A percentile compares a stretch with the other conserved stretches of the same genome.
phyloP scores from a whole-genome alignment of 2,888 invertebrate species.

The Ypsolopha scabrella region DNA sequence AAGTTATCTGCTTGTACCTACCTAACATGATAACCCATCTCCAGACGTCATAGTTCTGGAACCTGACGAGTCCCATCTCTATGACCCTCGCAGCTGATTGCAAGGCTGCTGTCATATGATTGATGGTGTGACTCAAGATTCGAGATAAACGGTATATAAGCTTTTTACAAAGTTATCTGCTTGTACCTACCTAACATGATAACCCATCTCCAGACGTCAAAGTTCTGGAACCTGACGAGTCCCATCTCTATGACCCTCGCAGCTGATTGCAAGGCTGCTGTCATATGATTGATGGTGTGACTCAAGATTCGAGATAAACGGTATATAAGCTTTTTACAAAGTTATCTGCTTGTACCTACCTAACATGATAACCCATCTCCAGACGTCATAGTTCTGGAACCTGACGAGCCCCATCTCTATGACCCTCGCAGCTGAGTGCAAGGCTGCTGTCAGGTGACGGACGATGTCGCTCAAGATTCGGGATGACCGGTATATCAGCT shows the following conservation, averaged over 20 bases:
- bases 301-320: not conserved
- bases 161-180: not conserved
- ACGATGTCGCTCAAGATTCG: conserved; percentile 71
- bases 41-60: conserved; percentile 72
- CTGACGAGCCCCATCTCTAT: conserved; percentile 51
- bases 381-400: conserved; percentile 70
- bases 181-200: conserved; percentile 67
- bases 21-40: conserved; percentile 75
- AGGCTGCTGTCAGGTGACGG: conserved; percentile 59
- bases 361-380: conserved; percentile 74
- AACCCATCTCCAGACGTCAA: conserved; percentile 76
- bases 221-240: conserved; percentile 57
- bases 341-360: conserved; percentile 45
- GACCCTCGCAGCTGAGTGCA: conserved; percentile 46
- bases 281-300: too few species aligned
- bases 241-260: conserved; percentile 17
- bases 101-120: too few species aligned
- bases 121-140: not conserved
- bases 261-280: too few species aligned
- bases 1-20: conserved; percentile 27
- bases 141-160: not conserved
- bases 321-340: not conserved
- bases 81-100: too few species aligned
- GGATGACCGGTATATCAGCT: conserved; percentile 68
- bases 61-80: too few species aligned